Percentiles rank a stretch among this genome's conserved stretches.
These are phyloP conservation scores for Tuberolachnus salignus DNA, from an alignment of 2,888 invertebrate species.

Conservation along the genomic window DNA sequence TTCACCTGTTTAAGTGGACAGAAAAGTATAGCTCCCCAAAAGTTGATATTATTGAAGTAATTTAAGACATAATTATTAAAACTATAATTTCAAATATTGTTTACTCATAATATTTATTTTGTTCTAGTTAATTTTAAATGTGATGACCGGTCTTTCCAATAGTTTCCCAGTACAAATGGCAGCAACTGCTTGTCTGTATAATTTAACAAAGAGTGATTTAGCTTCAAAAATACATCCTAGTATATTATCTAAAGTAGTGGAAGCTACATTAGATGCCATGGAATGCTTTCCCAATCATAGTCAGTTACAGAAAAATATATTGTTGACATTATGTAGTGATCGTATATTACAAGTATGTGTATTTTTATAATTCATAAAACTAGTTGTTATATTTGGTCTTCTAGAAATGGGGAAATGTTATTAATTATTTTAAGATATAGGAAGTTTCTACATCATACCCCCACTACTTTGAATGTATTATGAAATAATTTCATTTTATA, in stretches of 20 bases:
- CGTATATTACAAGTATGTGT: conserved; percentile 69
- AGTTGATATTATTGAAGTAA: conserved; percentile 70
- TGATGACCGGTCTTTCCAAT: conserved; percentile 65
- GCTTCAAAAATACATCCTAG: conserved; percentile 71
- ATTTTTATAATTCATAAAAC: background rate
- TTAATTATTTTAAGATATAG: background rate
- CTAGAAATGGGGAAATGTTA: background rate
- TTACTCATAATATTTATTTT: background rate
- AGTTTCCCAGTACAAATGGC: conserved; percentile 75
- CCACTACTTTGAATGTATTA: no score
- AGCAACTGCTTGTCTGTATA: conserved; percentile 77
- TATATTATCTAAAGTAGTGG: conserved; percentile 69
- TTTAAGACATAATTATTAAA: conserved; percentile 9
- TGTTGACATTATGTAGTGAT: conserved; percentile 77
- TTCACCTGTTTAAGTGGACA: conserved; percentile 69
- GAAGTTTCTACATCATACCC: background rate
- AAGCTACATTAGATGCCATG: conserved; percentile 72
- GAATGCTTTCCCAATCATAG: conserved; percentile 62
- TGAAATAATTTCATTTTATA: no score
- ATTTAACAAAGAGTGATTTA: conserved; percentile 72
- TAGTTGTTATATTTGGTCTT: background rate
- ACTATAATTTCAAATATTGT: conserved; percentile 11
- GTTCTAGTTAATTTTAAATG: conserved; percentile 60
- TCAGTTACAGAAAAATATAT: conserved; percentile 73
- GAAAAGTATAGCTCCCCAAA: conserved; percentile 66